phyloP scores from a whole-genome alignment of 2,113 vertebrate species.

The Labrus mixtus region DNA sequence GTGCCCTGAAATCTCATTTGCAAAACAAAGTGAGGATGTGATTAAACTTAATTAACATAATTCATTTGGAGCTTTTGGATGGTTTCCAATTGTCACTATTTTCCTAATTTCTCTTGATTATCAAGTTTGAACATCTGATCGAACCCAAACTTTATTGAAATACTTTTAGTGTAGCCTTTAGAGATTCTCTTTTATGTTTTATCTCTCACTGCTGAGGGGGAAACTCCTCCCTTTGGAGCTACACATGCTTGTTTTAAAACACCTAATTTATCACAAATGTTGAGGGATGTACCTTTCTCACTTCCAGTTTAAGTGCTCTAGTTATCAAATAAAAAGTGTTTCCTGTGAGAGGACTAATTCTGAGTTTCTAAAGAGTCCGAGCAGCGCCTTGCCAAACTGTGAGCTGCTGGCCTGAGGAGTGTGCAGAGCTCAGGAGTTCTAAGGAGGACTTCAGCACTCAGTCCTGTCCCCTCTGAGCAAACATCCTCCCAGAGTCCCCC shows the following conservation, averaged over 20 bases:
- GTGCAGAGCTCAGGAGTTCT: conserved; percentile 61
- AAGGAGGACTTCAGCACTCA: conserved; percentile 28
- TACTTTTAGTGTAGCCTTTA: conserved; percentile 1
- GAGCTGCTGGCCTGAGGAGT: conserved; percentile 60
- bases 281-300: conserved; percentile 74
- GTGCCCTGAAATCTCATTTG: conserved; percentile 24
- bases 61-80: conserved; percentile 11
- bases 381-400: conserved; percentile 37
- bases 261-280: conserved; percentile 55
- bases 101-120: conserved; percentile 4
- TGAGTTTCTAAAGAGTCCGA: conserved; percentile 36
- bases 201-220: conserved; percentile 14
- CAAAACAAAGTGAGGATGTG: conserved; percentile 17
- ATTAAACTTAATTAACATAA: conserved; percentile 7
- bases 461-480: conserved; percentile 49
- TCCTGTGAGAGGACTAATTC: conserved; percentile 40
- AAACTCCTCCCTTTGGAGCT: conserved; percentile 17
- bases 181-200: conserved; percentile 11
- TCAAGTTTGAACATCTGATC: neutral
- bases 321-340: conserved; percentile 26
- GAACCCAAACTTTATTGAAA: conserved; percentile 20
- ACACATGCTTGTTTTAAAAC: conserved; percentile 39
- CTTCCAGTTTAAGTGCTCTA: conserved; percentile 78
- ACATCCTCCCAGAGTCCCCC: conserved; percentile 55
- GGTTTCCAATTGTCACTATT: conserved; percentile 20